These are phyloP conservation scores for Calcarius lapponicus DNA, from an alignment of 2,797 vertebrate species.

Conservation along the genomic window DNA sequence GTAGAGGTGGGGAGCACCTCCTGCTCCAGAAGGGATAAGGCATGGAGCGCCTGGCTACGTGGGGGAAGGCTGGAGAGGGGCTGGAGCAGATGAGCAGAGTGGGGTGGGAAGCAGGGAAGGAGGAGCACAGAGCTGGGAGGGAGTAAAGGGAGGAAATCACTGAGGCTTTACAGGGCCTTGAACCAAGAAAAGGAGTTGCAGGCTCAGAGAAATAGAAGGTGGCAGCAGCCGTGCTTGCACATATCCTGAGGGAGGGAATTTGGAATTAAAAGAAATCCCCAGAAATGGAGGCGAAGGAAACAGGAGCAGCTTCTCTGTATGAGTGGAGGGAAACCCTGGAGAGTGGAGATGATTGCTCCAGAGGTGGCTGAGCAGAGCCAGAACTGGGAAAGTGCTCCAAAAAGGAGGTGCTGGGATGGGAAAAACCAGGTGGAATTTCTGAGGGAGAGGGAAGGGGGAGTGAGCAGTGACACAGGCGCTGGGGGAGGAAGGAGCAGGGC, in stretches of 20 bases:
- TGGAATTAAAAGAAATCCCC: neutral
- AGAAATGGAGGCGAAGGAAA: neutral
- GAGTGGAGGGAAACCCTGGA: neutral
- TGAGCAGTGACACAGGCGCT: neutral
- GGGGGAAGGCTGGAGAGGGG: neutral
- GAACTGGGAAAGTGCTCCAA: neutral
- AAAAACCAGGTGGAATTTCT: slow-evolving; percentile 1
- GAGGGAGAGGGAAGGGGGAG: slow-evolving; percentile 9
- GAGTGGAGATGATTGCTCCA: neutral
- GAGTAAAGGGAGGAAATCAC: neutral
- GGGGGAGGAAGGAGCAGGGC: neutral
- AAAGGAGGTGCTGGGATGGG: neutral
- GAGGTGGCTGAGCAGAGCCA: neutral
- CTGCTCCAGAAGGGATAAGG: neutral
- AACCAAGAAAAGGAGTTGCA: rapidly evolving
- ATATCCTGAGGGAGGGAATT: neutral
- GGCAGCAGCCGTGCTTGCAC: rapidly evolving
- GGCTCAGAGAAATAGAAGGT: neutral
- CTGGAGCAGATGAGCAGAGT: neutral
- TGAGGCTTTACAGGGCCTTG: neutral
- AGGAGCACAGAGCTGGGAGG: neutral
- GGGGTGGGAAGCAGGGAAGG: neutral
- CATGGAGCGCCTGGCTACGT: rapidly evolving
- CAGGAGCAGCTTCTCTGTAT: neutral
- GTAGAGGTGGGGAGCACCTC: neutral